Conservation (phyloP, 2,797 vertebrate genomes). For the Falco naumanni region DNA sequence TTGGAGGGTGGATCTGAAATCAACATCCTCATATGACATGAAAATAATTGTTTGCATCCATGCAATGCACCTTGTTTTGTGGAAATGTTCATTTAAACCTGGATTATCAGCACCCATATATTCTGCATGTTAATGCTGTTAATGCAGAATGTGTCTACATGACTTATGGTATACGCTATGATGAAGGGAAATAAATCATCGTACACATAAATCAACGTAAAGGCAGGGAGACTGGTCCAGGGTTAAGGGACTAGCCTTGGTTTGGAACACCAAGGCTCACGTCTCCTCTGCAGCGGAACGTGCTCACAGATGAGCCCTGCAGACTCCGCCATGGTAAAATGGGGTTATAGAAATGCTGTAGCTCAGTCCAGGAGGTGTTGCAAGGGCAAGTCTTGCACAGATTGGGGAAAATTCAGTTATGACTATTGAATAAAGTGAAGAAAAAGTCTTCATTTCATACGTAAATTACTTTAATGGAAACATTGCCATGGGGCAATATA, state of each 20-base stretch:
- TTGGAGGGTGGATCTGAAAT: neutral
- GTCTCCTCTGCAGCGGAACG: neutral
- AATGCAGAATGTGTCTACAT: neutral
- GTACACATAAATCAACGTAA: neutral
- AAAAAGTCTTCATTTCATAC: neutral
- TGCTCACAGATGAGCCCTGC: neutral
- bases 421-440: neutral
- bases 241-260: neutral
- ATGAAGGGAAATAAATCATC: neutral
- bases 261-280: neutral
- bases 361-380: neutral
- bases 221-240: neutral
- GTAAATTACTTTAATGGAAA: neutral
- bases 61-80: neutral
- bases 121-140: neutral
- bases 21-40: rapidly evolving
- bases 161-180: neutral
- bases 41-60: neutral
- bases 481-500: neutral
- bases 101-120: neutral
- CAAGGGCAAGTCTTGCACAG: neutral
- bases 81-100: neutral
- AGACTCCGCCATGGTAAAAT: neutral
- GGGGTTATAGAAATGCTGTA: neutral
- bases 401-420: neutral